A percentile compares a stretch with the other conserved stretches of the same genome.
Conservation (phyloP, 1,140 invertebrate species). For the Prorops nasuta region DNA sequence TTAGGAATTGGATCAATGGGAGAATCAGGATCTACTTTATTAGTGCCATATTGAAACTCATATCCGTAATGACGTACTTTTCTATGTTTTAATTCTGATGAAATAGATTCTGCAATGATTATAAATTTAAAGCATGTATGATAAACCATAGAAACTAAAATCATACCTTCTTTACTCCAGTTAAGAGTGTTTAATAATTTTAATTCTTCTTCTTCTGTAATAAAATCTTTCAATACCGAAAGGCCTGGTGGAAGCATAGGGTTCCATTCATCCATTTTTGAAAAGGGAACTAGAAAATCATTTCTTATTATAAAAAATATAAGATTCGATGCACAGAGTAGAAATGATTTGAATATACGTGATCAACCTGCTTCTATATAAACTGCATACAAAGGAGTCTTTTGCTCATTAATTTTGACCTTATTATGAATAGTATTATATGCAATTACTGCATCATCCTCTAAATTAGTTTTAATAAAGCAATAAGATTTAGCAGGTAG, state of each 20-base stretch:
- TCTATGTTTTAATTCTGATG: constrained; percentile 74
- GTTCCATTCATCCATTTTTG: constrained; percentile 30
- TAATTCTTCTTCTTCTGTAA: constrained; percentile 71
- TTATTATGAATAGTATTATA: constrained; percentile 59
- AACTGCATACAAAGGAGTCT: constrained; percentile 64
- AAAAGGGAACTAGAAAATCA: constrained; percentile 46
- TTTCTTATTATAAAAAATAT: not conserved
- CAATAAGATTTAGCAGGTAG: constrained; percentile 73
- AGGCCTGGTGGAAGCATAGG: constrained; percentile 67
- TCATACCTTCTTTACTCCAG: constrained; percentile 54
- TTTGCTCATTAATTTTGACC: constrained; percentile 55
- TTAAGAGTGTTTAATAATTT: constrained; percentile 64
- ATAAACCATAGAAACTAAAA: not conserved
- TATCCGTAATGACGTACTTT: constrained; percentile 92
- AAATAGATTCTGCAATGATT: constrained; percentile 25
- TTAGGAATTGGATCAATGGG: constrained; percentile 72
- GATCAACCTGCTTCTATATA: constrained; percentile 61
- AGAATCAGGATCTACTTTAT: constrained; percentile 77
- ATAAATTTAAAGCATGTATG: not conserved
- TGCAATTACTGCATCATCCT: constrained; percentile 55
- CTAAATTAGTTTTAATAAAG: constrained; percentile 63
- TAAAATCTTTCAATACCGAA: constrained; percentile 71
- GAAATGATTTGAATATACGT: too few species aligned
- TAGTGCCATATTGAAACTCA: constrained; percentile 87
- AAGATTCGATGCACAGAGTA: too few species aligned